Conservation (phyloP, 92 coral and sea anemone genomes). For the Muricea muricata region DNA sequence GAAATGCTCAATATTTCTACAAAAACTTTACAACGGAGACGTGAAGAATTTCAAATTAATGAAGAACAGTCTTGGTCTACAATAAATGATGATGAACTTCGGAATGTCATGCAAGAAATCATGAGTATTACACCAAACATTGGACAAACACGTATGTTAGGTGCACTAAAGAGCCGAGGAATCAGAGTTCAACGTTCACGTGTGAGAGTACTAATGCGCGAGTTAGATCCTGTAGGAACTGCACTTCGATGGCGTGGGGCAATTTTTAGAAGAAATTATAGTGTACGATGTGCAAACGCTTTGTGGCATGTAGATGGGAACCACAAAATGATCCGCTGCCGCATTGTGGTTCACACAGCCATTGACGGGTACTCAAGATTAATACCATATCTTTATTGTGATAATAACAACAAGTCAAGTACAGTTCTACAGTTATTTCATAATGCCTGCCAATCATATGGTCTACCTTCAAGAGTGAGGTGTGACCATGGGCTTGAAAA, state of each 20-base stretch:
- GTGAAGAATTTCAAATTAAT: slow-evolving; percentile 43
- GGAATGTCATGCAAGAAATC: slow-evolving; percentile 39
- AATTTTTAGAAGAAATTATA: slow-evolving; percentile 46
- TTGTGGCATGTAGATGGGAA: slow-evolving; percentile 54
- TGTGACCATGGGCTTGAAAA: slow-evolving; percentile 54
- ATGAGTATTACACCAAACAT: slow-evolving; percentile 42
- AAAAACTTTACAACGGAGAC: slow-evolving; percentile 48
- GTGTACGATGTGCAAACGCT: slow-evolving; percentile 48
- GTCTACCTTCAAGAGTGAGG: slow-evolving; percentile 48
- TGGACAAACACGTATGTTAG: slow-evolving; percentile 52
- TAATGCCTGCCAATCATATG: slow-evolving; percentile 33
- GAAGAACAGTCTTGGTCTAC: slow-evolving; percentile 39
- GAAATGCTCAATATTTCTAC: slow-evolving; percentile 39
- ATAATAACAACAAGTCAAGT: slow-evolving; percentile 38
- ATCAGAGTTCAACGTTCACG: slow-evolving; percentile 54
- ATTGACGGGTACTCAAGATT: slow-evolving; percentile 47
- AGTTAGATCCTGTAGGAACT: slow-evolving; percentile 57
- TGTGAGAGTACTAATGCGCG: slow-evolving; percentile 36
- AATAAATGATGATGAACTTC: slow-evolving; percentile 34
- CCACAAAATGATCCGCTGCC: slow-evolving; percentile 45
- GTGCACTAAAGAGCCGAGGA: slow-evolving; percentile 63
- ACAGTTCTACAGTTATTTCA: slow-evolving; percentile 46
- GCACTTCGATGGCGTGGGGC: slow-evolving; percentile 57
- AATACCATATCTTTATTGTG: slow-evolving; percentile 38
- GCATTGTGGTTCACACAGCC: slow-evolving; percentile 37